phyloP scores from a whole-genome alignment of 1,140 invertebrate species.

The Drosophila nebulosa region DNA sequence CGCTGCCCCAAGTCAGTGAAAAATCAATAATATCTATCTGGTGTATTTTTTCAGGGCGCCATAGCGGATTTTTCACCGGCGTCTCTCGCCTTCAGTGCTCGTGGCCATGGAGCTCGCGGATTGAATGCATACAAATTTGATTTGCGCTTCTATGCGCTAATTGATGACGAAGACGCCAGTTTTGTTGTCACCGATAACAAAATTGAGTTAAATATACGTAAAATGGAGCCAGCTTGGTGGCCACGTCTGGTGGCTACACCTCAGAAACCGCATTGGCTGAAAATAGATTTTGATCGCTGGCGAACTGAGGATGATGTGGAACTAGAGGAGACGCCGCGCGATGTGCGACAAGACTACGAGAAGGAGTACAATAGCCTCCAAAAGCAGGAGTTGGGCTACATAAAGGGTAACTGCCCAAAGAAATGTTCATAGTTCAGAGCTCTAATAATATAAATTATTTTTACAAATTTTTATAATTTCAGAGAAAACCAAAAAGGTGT shows the following conservation, averaged over 20 bases:
- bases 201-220: constrained; percentile 89
- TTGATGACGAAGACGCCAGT: constrained; percentile 85
- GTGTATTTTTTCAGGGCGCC: constrained; percentile 38
- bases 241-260: constrained; percentile 88
- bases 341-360: constrained; percentile 88
- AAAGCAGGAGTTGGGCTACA: constrained; percentile 90
- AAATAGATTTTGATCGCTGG: constrained; percentile 94
- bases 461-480: constrained; percentile 50
- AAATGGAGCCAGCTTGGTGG: constrained; percentile 89
- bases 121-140: constrained; percentile 87
- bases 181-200: constrained; percentile 85
- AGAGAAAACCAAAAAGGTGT: constrained; percentile 91
- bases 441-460: too few relatives aligned
- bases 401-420: constrained; percentile 84
- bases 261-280: constrained; percentile 93
- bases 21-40: constrained; percentile 56
- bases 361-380: constrained; percentile 88
- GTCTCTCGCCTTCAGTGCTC: constrained; percentile 84
- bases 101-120: constrained; percentile 87
- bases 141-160: constrained; percentile 86
- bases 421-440: neutral
- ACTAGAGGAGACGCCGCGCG: constrained; percentile 85
- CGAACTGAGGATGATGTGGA: constrained; percentile 86
- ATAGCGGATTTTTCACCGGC: constrained; percentile 83
- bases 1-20: constrained; percentile 6